phyloP scores from a whole-genome alignment of 1,140 invertebrate species.

The Zaprionus africanus region DNA sequence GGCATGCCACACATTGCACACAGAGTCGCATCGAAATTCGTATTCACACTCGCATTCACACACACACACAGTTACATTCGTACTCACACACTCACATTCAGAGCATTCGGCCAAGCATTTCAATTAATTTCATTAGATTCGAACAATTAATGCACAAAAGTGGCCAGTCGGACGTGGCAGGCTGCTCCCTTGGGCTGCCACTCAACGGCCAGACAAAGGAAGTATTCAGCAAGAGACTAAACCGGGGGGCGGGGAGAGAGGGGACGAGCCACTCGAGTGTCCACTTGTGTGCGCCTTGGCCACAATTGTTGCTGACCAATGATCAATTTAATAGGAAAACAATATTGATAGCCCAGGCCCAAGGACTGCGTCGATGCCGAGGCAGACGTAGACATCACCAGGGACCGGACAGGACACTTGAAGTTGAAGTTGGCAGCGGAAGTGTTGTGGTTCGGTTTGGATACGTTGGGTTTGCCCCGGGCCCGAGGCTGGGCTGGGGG shows the following conservation, averaged over 20 bases:
- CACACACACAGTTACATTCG: not conserved
- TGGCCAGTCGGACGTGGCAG: slow-evolving; percentile 35
- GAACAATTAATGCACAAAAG: slow-evolving; percentile 54
- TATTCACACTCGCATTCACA: slow-evolving; percentile 6
- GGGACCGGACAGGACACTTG: slow-evolving; percentile 49
- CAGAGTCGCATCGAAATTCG: not conserved
- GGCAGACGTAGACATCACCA: slow-evolving; percentile 24
- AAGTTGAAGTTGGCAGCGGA: slow-evolving; percentile 46
- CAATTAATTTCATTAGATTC: slow-evolving; percentile 65
- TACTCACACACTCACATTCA: slow-evolving; percentile 13
- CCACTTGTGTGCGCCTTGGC: slow-evolving; percentile 39
- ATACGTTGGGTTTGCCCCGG: slow-evolving; percentile 7
- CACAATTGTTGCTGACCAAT: slow-evolving; percentile 81
- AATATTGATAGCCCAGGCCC: slow-evolving; percentile 75
- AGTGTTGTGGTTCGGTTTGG: slow-evolving; percentile 60
- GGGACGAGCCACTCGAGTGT: slow-evolving; percentile 16
- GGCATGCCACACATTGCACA: slow-evolving; percentile 13
- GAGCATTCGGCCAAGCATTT: slow-evolving; percentile 46
- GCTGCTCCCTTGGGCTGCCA: slow-evolving; percentile 38
- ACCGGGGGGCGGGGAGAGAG: not conserved
- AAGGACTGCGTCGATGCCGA: slow-evolving; percentile 4
- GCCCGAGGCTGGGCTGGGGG: not conserved
- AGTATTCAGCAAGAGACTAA: not conserved
- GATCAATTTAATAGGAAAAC: slow-evolving; percentile 84
- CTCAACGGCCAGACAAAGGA: slow-evolving; percentile 52